Evolutionary conservation across 2,113 vertebrate species (phyloP).

Genomic region (Odobenus rosmarus): DNA sequence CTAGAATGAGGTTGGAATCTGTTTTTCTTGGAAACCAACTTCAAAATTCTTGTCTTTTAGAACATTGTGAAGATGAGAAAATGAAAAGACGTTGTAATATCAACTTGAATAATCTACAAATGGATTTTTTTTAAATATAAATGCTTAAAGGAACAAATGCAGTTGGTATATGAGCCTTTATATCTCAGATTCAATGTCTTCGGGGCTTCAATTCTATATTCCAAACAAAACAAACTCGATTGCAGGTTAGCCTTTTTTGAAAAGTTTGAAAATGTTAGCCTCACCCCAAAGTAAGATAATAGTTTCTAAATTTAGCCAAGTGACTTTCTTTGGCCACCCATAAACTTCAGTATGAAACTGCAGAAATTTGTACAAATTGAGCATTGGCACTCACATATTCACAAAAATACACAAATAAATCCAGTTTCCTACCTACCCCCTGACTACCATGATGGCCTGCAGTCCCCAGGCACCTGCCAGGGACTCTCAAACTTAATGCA

Average conservation of each 20-base stretch:
- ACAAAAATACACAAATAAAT: neutral
- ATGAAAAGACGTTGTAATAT: slow-evolving; percentile 4
- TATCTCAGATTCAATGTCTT: neutral
- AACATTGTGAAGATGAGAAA: slow-evolving; percentile 3
- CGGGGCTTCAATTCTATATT: neutral
- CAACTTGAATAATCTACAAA: neutral
- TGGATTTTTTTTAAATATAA: neutral
- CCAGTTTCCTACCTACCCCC: neutral
- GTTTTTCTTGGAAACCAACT: slow-evolving; percentile 55
- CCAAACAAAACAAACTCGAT: slow-evolving; percentile 40
- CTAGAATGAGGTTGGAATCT: slow-evolving; percentile 20
- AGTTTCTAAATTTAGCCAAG: slow-evolving; percentile 34
- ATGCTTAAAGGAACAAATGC: neutral
- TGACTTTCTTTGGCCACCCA: slow-evolving; percentile 18
- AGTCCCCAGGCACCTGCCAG: neutral
- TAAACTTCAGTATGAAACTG: neutral
- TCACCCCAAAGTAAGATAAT: neutral
- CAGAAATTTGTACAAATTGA: neutral
- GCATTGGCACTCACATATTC: neutral
- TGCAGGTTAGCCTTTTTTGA: neutral
- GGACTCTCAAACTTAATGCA: neutral
- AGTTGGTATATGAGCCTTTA: neutral
- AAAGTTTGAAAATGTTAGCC: slow-evolving; percentile 17
- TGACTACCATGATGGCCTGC: neutral
- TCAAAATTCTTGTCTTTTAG: slow-evolving; percentile 52